phyloP scores from a whole-genome alignment of 1,140 invertebrate species.

The Micrasema longulum region DNA sequence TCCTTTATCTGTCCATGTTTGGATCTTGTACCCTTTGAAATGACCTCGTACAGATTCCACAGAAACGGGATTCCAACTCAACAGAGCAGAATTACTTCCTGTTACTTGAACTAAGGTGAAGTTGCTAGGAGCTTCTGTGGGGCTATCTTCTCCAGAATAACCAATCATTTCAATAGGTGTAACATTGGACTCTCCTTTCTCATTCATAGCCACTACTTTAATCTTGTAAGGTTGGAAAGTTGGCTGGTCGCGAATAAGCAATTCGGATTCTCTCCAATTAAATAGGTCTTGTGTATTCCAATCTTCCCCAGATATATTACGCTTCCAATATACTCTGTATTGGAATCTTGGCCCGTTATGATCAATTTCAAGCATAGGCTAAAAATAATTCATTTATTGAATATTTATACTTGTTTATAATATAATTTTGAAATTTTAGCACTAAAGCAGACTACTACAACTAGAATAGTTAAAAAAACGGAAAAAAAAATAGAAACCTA shows the following conservation, averaged over 20 bases:
- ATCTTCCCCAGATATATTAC: slow-evolving; percentile 79
- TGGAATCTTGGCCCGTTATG: slow-evolving; percentile 95
- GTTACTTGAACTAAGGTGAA: slow-evolving; percentile 83
- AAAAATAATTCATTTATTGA: slow-evolving; percentile 53
- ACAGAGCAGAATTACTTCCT: slow-evolving; percentile 79
- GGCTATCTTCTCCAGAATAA: slow-evolving; percentile 95
- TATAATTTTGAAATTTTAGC: too few species aligned
- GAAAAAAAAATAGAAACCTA: too few species aligned
- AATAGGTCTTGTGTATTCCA: slow-evolving; percentile 81
- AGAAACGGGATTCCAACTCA: slow-evolving; percentile 88
- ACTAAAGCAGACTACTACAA: too few species aligned
- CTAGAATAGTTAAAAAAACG: too few species aligned
- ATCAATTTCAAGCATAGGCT: slow-evolving; percentile 95
- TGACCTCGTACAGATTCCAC: slow-evolving; percentile 86
- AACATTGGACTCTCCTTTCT: slow-evolving; percentile 87
- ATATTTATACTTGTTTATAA: too few species aligned
- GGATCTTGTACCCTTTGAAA: slow-evolving; percentile 95
- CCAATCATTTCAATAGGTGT: slow-evolving; percentile 86
- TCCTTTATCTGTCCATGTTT: slow-evolving; percentile 91
- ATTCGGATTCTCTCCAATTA: slow-evolving; percentile 79
- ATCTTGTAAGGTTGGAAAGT: slow-evolving; percentile 93
- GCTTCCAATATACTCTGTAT: slow-evolving; percentile 90
- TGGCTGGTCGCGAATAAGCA: slow-evolving; percentile 84
- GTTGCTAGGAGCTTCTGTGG: slow-evolving; percentile 84
- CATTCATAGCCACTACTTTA: slow-evolving; percentile 93